phyloP scores from a whole-genome alignment of 1,140 invertebrate genomes.

The Caerostris extrusa region DNA sequence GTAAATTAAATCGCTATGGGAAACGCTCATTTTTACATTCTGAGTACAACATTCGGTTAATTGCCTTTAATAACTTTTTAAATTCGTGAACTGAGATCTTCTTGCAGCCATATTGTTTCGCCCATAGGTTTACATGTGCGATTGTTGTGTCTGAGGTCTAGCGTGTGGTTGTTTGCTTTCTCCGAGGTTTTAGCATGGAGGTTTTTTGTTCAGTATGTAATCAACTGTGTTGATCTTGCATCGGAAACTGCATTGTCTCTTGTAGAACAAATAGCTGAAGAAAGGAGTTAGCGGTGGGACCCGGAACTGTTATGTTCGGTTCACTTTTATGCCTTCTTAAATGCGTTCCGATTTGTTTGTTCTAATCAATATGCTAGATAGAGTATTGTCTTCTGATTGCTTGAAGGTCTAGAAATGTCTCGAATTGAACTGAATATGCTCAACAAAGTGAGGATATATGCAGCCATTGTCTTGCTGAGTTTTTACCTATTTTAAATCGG shows the following conservation, averaged over 20 bases:
- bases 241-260: conserved; percentile 4
- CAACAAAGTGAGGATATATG: no score
- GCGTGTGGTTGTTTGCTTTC: neutral
- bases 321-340: no score
- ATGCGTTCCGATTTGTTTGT: neutral
- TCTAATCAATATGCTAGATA: neutral
- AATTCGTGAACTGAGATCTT: neutral
- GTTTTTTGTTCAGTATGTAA: neutral
- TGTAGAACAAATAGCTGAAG: neutral
- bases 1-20: no score
- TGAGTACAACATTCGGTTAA: neutral
- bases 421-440: neutral
- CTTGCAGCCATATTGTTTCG: neutral
- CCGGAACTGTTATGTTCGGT: neutral
- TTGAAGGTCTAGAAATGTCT: neutral
- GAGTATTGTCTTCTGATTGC: neutral
- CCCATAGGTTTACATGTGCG: neutral
- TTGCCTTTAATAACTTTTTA: neutral
- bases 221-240: neutral
- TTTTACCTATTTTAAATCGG: no score
- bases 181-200: neutral
- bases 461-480: no score
- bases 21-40: neutral
- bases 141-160: neutral
- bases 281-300: neutral